Percentiles rank a stretch among this genome's conserved stretches.
Conservation (phyloP, 2,113 vertebrate species). For the Ramphastos sulfuratus region DNA sequence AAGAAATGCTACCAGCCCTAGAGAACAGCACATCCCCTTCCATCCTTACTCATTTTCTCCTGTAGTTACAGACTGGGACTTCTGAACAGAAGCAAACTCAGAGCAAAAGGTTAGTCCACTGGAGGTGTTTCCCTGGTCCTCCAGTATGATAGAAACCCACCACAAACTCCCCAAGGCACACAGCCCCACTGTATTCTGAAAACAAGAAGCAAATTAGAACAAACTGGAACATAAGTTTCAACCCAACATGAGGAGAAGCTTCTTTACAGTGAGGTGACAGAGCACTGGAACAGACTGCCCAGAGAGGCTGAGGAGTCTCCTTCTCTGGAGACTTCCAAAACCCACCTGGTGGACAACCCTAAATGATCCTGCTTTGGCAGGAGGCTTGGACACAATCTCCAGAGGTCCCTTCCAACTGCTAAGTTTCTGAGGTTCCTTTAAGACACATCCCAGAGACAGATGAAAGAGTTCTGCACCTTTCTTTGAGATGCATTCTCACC, state of each 20-base stretch:
- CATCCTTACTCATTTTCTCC: background rate
- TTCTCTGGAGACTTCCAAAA: no score
- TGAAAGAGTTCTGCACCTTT: background rate
- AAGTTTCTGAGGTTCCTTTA: background rate
- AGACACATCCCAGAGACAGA: rapidly evolving
- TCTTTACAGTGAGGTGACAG: no score
- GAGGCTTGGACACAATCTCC: no score
- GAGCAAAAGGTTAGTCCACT: background rate
- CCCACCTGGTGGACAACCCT: no score
- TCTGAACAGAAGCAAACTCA: background rate
- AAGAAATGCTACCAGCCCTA: background rate
- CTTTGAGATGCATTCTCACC: background rate
- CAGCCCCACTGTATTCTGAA: background rate
- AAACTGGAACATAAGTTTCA: no score
- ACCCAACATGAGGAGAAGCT: no score
- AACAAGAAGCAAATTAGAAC: background rate
- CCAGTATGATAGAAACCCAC: rapidly evolving
- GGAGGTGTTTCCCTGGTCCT: background rate
- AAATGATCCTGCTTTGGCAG: no score
- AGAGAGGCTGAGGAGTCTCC: no score
- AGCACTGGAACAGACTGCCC: no score
- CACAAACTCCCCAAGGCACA: background rate
- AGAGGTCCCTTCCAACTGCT: no score
- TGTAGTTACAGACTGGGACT: background rate
- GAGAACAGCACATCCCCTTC: background rate